These are phyloP conservation scores for Phylloscopus whistleri DNA, from an alignment of 2,113 vertebrate genomes.

Conservation along the genomic window DNA sequence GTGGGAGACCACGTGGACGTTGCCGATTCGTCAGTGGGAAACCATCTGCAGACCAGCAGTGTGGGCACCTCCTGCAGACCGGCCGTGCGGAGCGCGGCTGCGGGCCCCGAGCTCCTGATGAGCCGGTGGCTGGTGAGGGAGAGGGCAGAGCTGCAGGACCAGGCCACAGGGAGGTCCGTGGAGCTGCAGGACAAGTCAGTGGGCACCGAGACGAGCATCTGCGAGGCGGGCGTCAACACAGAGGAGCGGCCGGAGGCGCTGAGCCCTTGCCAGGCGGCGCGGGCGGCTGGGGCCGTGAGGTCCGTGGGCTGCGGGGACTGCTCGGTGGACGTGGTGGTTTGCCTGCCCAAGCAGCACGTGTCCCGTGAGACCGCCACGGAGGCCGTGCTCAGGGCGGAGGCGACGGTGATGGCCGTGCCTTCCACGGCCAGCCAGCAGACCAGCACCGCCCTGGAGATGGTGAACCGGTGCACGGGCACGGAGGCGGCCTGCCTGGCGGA, in stretches of 20 bases:
- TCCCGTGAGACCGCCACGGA: slow-evolving; percentile 77
- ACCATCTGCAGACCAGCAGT: slow-evolving; percentile 58
- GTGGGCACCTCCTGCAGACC: slow-evolving; percentile 79
- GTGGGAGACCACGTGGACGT: slow-evolving; percentile 78
- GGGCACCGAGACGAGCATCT: slow-evolving; percentile 67
- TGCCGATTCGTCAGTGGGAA: slow-evolving; percentile 66
- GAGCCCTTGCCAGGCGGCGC: slow-evolving; percentile 9
- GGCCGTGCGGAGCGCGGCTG: not conserved
- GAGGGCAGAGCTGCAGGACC: slow-evolving; percentile 73
- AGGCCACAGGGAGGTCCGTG: slow-evolving; percentile 61
- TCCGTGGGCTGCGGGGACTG: slow-evolving; percentile 88
- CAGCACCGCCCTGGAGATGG: slow-evolving; percentile 68
- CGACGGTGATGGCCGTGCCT: slow-evolving; percentile 76
- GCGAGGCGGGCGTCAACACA: slow-evolving; percentile 82
- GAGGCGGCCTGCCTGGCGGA: slow-evolving; percentile 62
- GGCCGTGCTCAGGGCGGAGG: slow-evolving; percentile 67
- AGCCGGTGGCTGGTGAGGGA: slow-evolving; percentile 82
- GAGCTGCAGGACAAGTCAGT: slow-evolving; percentile 70
- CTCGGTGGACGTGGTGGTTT: slow-evolving; percentile 76
- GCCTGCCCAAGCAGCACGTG: slow-evolving; percentile 56
- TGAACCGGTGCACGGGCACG: slow-evolving; percentile 79
- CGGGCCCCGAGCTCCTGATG: slow-evolving; percentile 84
- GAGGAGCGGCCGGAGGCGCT: slow-evolving; percentile 58
- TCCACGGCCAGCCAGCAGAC: slow-evolving; percentile 74
- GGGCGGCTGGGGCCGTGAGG: slow-evolving; percentile 50